A percentile compares a stretch with the other conserved stretches of the same genome.
phyloP scores from a whole-genome alignment of 1,140 invertebrate species.

The Heliothis subflexa region DNA sequence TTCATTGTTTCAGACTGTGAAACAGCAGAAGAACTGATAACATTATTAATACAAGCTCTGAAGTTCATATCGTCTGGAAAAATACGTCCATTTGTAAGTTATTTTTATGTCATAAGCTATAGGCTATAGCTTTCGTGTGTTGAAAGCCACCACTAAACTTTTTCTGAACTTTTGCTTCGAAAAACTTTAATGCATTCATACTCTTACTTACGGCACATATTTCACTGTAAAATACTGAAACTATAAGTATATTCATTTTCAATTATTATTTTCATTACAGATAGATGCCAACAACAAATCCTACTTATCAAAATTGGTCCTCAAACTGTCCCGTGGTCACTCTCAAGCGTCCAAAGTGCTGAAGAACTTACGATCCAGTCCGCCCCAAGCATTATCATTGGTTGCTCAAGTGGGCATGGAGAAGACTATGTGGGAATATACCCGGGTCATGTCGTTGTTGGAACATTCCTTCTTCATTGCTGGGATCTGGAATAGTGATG shows the following conservation, averaged over 20 bases:
- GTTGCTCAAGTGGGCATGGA: slow-evolving; percentile 79
- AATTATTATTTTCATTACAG: slow-evolving; percentile 60
- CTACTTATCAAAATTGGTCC: slow-evolving; percentile 77
- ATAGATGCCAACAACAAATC: slow-evolving; percentile 84
- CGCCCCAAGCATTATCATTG: slow-evolving; percentile 76
- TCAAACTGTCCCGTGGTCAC: slow-evolving; percentile 80
- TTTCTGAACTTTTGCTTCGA: no score
- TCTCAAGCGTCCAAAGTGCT: slow-evolving; percentile 80
- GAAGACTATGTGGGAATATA: slow-evolving; percentile 84
- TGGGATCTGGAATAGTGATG: slow-evolving; percentile 76
- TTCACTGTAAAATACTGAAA: no score
- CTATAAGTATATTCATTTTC: no score
- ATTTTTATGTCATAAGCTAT: no score
- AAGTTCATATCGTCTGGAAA: slow-evolving; percentile 83
- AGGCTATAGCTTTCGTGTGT: no score
- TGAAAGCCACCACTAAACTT: no score
- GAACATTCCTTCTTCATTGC: slow-evolving; percentile 82
- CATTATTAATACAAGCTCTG: slow-evolving; percentile 75
- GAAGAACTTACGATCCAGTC: slow-evolving; percentile 75
- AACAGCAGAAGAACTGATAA: slow-evolving; percentile 81
- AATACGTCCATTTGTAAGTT: slow-evolving; percentile 84
- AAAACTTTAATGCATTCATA: no score
- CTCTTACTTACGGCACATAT: no score
- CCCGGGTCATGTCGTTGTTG: slow-evolving; percentile 77
- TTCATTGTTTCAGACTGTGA: slow-evolving; percentile 82